These are phyloP conservation scores for Drosophila maculinotata DNA, from an alignment of 2,888 invertebrate species.

Conservation along the genomic window DNA sequence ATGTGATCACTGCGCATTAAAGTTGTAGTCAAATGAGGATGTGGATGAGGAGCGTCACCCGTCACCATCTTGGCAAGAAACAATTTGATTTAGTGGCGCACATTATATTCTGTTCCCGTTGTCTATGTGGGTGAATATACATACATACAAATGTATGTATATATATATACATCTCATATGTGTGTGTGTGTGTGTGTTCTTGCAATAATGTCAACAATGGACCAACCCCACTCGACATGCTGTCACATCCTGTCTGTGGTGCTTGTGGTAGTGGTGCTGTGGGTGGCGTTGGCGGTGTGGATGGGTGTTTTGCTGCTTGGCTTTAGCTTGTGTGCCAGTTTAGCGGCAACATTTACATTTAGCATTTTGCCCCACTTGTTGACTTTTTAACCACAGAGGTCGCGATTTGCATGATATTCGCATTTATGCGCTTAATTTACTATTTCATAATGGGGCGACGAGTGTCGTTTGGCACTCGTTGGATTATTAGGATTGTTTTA, in stretches of 20 bases:
- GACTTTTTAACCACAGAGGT: constrained; percentile 51
- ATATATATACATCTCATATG: not conserved
- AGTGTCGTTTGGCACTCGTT: constrained; percentile 21
- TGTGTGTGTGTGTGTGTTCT: constrained; percentile 12
- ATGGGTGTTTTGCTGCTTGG: constrained; percentile 7
- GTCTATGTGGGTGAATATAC: constrained; percentile 31
- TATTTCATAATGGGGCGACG: constrained; percentile 67
- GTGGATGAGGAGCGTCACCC: constrained; percentile 24
- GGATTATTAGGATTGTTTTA: constrained; percentile 16
- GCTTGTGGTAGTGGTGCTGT: constrained; percentile 18
- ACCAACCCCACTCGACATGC: constrained; percentile 53
- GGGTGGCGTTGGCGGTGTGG: not conserved
- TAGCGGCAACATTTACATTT: constrained; percentile 67
- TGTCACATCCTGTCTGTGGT: constrained; percentile 58
- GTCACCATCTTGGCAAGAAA: constrained; percentile 51
- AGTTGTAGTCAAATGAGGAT: constrained; percentile 72
- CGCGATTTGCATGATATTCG: constrained; percentile 76
- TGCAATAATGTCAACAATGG: constrained; percentile 79
- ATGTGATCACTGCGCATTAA: constrained; percentile 81
- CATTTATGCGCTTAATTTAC: constrained; percentile 76
- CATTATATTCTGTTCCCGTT: constrained; percentile 46
- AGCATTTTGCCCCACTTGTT: constrained; percentile 75
- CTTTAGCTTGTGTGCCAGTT: constrained; percentile 50
- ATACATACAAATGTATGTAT: constrained; percentile 1
- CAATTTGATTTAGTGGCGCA: constrained; percentile 73